phyloP scores from a whole-genome alignment of 2,113 vertebrate genomes.

The Meleagris gallopavo region DNA sequence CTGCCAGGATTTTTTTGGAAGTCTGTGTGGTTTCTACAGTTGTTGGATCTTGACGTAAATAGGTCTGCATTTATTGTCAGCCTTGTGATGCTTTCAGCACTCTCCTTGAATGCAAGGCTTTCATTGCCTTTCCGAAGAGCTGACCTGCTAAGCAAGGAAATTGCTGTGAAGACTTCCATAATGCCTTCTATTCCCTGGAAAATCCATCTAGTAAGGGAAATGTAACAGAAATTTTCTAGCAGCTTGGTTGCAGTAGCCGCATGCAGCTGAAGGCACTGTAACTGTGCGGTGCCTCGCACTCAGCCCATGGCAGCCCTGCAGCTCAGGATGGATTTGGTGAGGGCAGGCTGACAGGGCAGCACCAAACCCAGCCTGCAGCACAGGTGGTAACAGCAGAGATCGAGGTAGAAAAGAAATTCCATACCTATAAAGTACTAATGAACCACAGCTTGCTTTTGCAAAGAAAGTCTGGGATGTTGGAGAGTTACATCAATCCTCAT shows the following conservation, averaged over 20 bases:
- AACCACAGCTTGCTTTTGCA: neutral
- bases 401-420: neutral
- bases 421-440: neutral
- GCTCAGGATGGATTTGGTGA: neutral
- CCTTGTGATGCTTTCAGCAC: neutral
- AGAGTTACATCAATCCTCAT: neutral
- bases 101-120: neutral
- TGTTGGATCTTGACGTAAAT: neutral
- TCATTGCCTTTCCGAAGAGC: conserved; percentile 16
- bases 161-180: neutral
- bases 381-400: neutral
- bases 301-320: neutral
- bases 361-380: neutral
- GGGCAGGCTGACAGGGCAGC: neutral
- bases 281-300: fast-evolving
- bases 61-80: neutral
- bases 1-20: neutral
- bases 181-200: neutral
- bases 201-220: neutral
- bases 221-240: neutral
- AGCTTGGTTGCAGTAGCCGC: neutral
- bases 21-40: neutral
- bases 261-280: neutral
- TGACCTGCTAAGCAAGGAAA: conserved; percentile 2
- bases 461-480: neutral